Conservation (phyloP, 2,113 vertebrate species). For the Otolemur garnettii region DNA sequence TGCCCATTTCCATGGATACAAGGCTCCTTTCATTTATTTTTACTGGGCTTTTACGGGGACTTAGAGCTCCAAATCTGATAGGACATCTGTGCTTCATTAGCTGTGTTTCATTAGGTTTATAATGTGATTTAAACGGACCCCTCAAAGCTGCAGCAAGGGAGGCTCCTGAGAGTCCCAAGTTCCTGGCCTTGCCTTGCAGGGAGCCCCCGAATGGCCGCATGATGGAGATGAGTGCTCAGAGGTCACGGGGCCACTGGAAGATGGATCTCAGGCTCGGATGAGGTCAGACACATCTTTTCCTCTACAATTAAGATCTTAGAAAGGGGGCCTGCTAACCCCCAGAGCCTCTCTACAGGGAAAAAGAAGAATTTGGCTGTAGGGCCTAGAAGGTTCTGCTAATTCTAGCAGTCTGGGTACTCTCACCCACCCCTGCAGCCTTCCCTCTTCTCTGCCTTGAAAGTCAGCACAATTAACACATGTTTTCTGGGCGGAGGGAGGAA, state of each 20-base stretch:
- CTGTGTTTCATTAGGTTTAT: conserved; percentile 79
- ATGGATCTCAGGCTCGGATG: conserved; percentile 50
- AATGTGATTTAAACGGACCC: conserved; percentile 76
- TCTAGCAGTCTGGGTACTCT: background rate
- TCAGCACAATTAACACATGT: conserved; percentile 43
- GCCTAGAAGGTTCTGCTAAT: conserved; percentile 1
- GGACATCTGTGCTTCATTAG: conserved; percentile 82
- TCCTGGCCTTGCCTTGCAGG: conserved; percentile 60
- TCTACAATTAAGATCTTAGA: conserved; percentile 57
- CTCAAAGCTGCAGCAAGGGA: conserved; percentile 67
- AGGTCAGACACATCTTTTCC: conserved; percentile 50
- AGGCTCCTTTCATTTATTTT: conserved; percentile 74
- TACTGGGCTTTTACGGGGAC: conserved; percentile 73
- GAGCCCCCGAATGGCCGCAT: background rate
- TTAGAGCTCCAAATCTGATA: conserved; percentile 70
- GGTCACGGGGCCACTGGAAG: conserved; percentile 9
- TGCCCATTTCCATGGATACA: conserved; percentile 76
- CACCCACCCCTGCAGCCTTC: background rate
- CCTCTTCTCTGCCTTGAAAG: background rate
- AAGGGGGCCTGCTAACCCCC: background rate
- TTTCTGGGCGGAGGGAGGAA: conserved; percentile 64
- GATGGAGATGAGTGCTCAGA: background rate
- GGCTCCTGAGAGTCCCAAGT: conserved; percentile 62
- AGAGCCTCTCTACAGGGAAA: conserved; percentile 57
- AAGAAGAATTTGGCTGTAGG: conserved; percentile 48